These are phyloP conservation scores for Dynastes tityus DNA, from an alignment of 2,888 invertebrate genomes.

Conservation along the genomic window DNA sequence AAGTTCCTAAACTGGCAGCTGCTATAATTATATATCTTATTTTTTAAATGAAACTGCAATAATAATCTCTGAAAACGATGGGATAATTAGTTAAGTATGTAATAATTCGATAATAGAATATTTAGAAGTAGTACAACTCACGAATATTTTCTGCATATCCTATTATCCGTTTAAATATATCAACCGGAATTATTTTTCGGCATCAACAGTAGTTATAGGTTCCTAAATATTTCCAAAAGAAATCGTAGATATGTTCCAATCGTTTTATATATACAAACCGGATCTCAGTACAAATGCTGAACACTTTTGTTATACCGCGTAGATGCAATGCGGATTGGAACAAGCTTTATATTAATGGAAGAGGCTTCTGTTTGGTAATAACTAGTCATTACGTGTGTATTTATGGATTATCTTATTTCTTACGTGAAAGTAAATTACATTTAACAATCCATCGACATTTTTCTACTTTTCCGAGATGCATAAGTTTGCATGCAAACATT, in stretches of 20 bases:
- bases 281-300: too few relatives aligned
- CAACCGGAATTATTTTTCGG: not conserved
- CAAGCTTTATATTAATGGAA: not conserved
- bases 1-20: slow-evolving; percentile 43
- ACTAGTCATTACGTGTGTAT: slow-evolving; percentile 32
- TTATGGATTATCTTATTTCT: slow-evolving; percentile 2
- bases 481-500: not conserved
- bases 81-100: slow-evolving; percentile 10
- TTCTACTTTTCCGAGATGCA: slow-evolving; percentile 20
- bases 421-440: not conserved
- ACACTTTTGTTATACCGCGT: too few relatives aligned
- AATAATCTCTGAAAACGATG: not conserved
- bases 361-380: slow-evolving; percentile 28
- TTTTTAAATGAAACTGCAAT: slow-evolving; percentile 14
- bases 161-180: not conserved
- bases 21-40: slow-evolving; percentile 7
- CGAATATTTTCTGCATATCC: slow-evolving; percentile 1
- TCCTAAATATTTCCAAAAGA: slow-evolving; percentile 25
- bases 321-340: too few relatives aligned
- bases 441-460: slow-evolving; percentile 29
- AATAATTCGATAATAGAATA: slow-evolving; percentile 3
- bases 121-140: not conserved
- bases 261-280: too few relatives aligned
- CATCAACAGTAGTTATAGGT: slow-evolving; percentile 9
- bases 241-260: not conserved